Base-by-base conservation (phyloP, 2,113 vertebrate species). In the Rattus norvegicus region DNA sequence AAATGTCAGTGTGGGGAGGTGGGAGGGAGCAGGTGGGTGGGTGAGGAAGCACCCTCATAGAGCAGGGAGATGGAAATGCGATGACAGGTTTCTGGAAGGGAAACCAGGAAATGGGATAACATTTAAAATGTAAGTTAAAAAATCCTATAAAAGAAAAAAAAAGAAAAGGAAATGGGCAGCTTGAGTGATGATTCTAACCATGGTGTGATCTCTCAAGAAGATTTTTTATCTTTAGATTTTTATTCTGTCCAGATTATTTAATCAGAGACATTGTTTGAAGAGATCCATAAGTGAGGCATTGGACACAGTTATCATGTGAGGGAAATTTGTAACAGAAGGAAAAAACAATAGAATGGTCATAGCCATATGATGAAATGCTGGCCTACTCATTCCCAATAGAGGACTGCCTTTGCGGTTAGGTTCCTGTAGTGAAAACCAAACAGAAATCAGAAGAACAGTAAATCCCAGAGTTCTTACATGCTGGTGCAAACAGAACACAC, bases 401-500 rank as follows among this genome's bases (percentile, higher is more conserved):
- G 77, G 4, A 9, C 12, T 85, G 24, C n/a, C 30, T 76, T 36
- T 17, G 24, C 33, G 5, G 92, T 80, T 65, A 80, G 10, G 14
- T 59, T 36, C 2, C 19, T 49, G 2, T 59, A 43, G 4, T 72
- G 75, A 73, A 43, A 93, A 47, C 5, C 16, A 86, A 26, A 7
- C 43, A 28, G 8, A 54, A 33, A 9, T 59, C 63, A 52, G 33
- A 63, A n/a, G n/a, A 14, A 3, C 43, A 52, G 1, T 70, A 63
- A 61, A 47, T 56, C 11, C 19, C 7, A 63, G 47, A 79, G 54
- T 28, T 8, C 17, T 83, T 54, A 6, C 7, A 0, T 20, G 24
- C 1, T 3, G 7, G 0, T 7, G 5, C 24, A 19, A 80, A 47
- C 11, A 79, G 90, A 36, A 61, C 4, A 26, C 3, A 0, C 7